Evolutionary conservation across 2,888 invertebrate species (phyloP), one percentile per base, ranked within the genome.

Genomic region (Drosophila greeni): DNA sequence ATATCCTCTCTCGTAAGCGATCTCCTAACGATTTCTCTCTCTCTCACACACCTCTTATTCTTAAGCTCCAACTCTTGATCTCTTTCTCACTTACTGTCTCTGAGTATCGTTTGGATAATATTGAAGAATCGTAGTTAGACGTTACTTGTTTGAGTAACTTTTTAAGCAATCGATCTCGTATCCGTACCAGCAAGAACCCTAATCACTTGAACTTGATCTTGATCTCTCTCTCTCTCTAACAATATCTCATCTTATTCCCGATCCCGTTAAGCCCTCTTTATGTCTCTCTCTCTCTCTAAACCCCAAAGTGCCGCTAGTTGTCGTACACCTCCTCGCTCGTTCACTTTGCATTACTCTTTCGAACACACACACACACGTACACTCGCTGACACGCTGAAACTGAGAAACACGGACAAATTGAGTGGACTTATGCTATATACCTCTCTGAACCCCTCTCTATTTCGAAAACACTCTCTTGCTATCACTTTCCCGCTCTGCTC

Each of bases 41-140:
- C 37, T 53, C 29, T 62, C n/a, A 39, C 51, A 49, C 61, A 47
- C 31, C 60, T 20, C 24, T 45, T 59, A 47, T 33, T 45, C 60
- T 39, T 59, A 59, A 29, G 66, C 58, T 67, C 57, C 55, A 14
- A 59, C 16, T 70, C 43, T 75, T 61, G 64, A 34, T 72, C 40
- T 65, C 48, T 61, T 57, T 69, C 37, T 61, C 42, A 26, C 59
- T 56, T n/a, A 56, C 60, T 62, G 51, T 60, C 43, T 68, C 55
- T 62, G 49, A 62, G 62, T 62, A 62, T 64, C n/a, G 52, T 62
- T 62, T 62, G 65, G 42, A 64, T 65, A 56, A 59, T 78, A 49
- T 61, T 71, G 54, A 66, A 56, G 70, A 75, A 62, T 70, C 40
- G 79, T 76, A 82, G 82, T 83, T 83, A 83, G 75, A 47, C 67